These are phyloP conservation scores for Panthera tigris DNA, from an alignment of 2,113 vertebrate genomes.

Conservation along the genomic window DNA sequence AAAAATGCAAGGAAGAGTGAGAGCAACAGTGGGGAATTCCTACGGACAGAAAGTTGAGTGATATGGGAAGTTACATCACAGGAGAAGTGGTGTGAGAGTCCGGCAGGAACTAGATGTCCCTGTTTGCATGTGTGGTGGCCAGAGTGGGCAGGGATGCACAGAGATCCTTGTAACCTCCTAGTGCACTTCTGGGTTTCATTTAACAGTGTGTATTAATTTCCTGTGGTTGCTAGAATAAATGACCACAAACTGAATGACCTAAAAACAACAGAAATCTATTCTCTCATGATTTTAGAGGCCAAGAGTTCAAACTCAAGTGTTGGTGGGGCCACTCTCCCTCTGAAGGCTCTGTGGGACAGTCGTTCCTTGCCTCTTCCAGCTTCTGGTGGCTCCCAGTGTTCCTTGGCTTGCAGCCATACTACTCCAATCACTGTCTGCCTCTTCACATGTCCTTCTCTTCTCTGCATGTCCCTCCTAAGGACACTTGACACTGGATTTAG, in stretches of 20 bases:
- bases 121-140: no score
- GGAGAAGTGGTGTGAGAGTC: neutral
- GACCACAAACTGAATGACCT: neutral
- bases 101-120: no score
- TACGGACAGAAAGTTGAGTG: neutral
- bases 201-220: neutral
- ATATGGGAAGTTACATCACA: rapidly evolving
- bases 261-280: neutral
- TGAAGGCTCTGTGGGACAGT: neutral
- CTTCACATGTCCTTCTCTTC: neutral
- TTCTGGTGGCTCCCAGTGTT: neutral
- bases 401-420: neutral
- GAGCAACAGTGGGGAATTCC: neutral
- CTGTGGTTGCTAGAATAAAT: neutral
- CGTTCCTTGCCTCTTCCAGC: neutral
- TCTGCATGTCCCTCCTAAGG: neutral
- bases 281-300: neutral
- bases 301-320: neutral
- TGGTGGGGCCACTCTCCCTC: neutral
- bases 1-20: neutral
- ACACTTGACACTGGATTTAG: neutral
- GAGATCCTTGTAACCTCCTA: neutral
- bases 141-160: neutral
- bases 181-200: neutral
- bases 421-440: neutral